Evolutionary conservation across 2,888 invertebrate genomes (phyloP).

Genomic region (Barypeithes pellucidus): DNA sequence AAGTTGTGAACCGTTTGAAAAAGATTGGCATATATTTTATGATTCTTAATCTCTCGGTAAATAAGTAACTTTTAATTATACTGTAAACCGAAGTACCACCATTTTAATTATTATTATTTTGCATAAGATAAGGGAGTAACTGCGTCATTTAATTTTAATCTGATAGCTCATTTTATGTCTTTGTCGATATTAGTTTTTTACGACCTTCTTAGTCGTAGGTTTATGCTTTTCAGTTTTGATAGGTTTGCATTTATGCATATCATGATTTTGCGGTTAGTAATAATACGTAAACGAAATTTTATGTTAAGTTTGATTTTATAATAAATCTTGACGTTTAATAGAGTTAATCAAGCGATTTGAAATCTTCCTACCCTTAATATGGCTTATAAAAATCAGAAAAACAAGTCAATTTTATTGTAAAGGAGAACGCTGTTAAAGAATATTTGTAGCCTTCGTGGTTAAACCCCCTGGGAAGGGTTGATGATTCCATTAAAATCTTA

Average conservation of each 20-base stretch:
- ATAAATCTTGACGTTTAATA: constrained; percentile 15
- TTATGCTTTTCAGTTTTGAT: constrained; percentile 7
- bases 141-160: neutral
- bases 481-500: too few species aligned
- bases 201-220: neutral
- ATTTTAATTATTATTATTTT: constrained; percentile 4
- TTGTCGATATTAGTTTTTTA: constrained; percentile 12
- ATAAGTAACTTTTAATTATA: too few species aligned
- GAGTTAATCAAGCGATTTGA: too few species aligned
- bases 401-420: too few species aligned
- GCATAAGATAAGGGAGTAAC: neutral
- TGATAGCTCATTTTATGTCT: neutral
- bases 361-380: constrained; percentile 31
- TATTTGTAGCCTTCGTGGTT: too few species aligned
- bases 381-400: too few species aligned
- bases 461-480: too few species aligned
- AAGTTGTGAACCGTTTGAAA: too few species aligned
- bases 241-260: constrained; percentile 5
- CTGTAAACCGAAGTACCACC: neutral
- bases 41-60: too few species aligned
- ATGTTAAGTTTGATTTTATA: constrained; percentile 20
- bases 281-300: constrained; percentile 10
- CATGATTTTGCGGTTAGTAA: constrained; percentile 16
- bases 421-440: too few species aligned
- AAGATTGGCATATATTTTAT: too few species aligned